Evolutionary conservation across 2,888 invertebrate genomes (phyloP), one percentile per base, ranked within the genome.

Genomic region (Ametastegia equiseti): DNA sequence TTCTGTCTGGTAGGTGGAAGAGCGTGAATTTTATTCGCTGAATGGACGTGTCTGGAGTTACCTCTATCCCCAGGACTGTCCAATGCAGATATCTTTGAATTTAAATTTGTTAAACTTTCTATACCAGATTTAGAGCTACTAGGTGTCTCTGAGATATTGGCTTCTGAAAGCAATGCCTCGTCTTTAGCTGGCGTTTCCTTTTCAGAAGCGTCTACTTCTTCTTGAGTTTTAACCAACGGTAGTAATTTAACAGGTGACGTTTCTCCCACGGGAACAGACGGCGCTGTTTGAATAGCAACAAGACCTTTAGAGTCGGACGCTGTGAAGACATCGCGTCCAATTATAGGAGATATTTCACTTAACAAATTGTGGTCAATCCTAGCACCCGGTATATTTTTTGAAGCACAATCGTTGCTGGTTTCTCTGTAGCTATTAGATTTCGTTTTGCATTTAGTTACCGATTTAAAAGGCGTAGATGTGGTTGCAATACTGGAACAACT

Each of bases 111-210:
- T 2, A 88, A 13, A n/a, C 81, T 88, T 9, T 91, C 90, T 2
- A 89, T 81, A 5, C 89, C 90, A 0, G 82, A 39, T 82, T 91
- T 90, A 0, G 91, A 88, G 75, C 90, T 89, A 47, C 86, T 89
- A 0, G 91, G 91, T 1, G 91, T 91, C 65, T 91, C 91, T 0
- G 89, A 89, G 81, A 91, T 91, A 15, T 86, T 84, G 1, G 87
- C 88, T 73, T 91, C 91, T 1, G 86, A 69, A 1, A 89, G 81
- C 2, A 86, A 81, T 75, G 83, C 83, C 0, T 91, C 90, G 23
- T 90, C 88, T 63, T 91, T 91, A 0, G 85, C 88, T 4, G 91
- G 91, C 0, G 91, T 91, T 83, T 91, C 91, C 57, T 86, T 84
- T 0, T 69, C 19, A 73, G 54, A 47, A 39, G 69, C 50, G 30